A percentile compares a stretch with the other conserved stretches of the same genome.
Conservation (phyloP, 2,113 vertebrate species). For the Takifugu flavidus region DNA sequence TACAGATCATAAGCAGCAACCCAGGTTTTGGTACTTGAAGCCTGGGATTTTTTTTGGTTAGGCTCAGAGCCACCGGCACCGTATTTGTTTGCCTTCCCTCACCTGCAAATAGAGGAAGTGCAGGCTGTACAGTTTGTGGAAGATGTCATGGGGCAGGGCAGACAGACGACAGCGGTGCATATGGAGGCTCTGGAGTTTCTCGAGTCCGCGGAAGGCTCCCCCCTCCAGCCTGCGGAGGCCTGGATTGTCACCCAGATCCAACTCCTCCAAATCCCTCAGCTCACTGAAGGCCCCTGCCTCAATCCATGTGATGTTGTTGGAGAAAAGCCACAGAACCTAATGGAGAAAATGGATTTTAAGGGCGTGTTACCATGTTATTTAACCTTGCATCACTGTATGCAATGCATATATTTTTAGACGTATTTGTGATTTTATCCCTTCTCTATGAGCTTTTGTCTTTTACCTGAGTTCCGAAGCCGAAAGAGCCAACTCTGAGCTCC, state of each 20-base stretch:
- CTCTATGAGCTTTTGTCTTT: neutral
- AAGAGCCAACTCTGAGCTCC: slow-evolving; percentile 90
- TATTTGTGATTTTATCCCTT: too few species aligned
- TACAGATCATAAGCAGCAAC: neutral
- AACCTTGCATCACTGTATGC: too few species aligned
- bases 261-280: slow-evolving; percentile 93
- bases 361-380: neutral
- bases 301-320: slow-evolving; percentile 96
- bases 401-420: too few species aligned
- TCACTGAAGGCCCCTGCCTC: slow-evolving; percentile 91
- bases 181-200: slow-evolving; percentile 92
- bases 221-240: slow-evolving; percentile 87
- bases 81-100: slow-evolving; percentile 25
- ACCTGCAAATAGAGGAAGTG: slow-evolving; percentile 94
- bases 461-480: slow-evolving; percentile 88
- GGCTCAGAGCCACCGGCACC: too few species aligned
- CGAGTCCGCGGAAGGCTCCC: slow-evolving; percentile 90
- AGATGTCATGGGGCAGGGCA: slow-evolving; percentile 87
- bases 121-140: slow-evolving; percentile 91
- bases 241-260: slow-evolving; percentile 94
- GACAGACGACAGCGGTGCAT: slow-evolving; percentile 92
- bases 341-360: neutral
- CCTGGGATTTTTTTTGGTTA: neutral
- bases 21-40: neutral
- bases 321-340: slow-evolving; percentile 93